Evolutionary conservation across 1,140 invertebrate species (phyloP), one percentile per base, ranked within the genome.

Genomic region (Drosophila erecta): DNA sequence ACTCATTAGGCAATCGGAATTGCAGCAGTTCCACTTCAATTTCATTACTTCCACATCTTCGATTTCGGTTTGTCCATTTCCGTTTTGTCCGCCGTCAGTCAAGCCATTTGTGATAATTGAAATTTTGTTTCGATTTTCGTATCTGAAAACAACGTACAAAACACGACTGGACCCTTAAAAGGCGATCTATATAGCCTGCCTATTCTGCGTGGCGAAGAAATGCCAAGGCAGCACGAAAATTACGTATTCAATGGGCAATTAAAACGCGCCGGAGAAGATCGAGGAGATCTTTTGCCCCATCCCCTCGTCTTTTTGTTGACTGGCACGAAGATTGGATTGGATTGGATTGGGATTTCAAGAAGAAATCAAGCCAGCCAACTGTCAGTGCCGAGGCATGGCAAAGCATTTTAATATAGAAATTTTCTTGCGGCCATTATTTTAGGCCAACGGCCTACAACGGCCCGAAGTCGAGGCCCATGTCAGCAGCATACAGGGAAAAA

Each of bases 351-450:
- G 41, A 20, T 71, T 71, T 71, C 64, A 71, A 71, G 65, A 71
- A 71, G 67, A 71, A 71, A 71, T 70, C 65, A 56, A 71, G 64
- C 64, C 66, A 69, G 22, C 50, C 12, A 38, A 20, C 65, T 64
- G 51, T 56, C 71, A 65, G 50, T 56, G 61, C 44, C 64, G 81
- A 85, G 84, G 79, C 79, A 86, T 86, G 83, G 83, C 84, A 72
- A 74, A 89, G 83, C 83, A 87, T 87, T 87, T 87, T 87, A 87
- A 87, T 87, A 89, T 87, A 87, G 83, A 87, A 87, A 87, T 87
- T 87, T 87, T 89, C 83, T 87, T 83, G 64, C 60, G 59, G 64
- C 64, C 64, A 89, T 87, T 83, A 89, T 87, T 87, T 87, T 87
- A 87, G 83, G 83, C 84, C 83, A 87, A 87, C 83, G 83, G 83